Conservation (phyloP, 2,888 invertebrate species). For the Anodontia alba region DNA sequence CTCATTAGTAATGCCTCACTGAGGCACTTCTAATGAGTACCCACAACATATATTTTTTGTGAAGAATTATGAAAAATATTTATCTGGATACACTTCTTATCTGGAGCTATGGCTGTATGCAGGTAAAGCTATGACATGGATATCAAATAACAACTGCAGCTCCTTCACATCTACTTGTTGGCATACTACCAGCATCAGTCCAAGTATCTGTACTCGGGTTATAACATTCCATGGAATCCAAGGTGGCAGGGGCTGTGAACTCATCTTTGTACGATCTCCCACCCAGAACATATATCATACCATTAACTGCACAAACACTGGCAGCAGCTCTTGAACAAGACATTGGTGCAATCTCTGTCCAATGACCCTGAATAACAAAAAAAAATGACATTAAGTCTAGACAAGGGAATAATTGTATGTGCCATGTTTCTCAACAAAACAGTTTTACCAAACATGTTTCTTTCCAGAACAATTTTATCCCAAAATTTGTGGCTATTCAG, state of each 20-base stretch:
- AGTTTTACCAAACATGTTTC: too few relatives aligned
- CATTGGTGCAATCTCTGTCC: constrained; percentile 91
- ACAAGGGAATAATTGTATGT: background rate
- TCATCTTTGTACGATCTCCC: constrained; percentile 89
- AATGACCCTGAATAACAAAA: constrained; percentile 85
- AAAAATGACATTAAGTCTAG: background rate
- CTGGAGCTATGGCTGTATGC: too few relatives aligned
- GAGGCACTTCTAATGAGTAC: too few relatives aligned
- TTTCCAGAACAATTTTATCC: too few relatives aligned
- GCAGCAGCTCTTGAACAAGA: constrained; percentile 93
- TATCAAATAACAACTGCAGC: constrained; percentile 69
- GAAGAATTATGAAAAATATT: too few relatives aligned
- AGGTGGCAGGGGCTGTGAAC: constrained; percentile 85
- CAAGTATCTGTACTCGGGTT: constrained; percentile 92
- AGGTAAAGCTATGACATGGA: too few relatives aligned
- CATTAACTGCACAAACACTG: constrained; percentile 93
- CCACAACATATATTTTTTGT: too few relatives aligned
- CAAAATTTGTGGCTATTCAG: too few relatives aligned
- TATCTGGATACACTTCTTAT: too few relatives aligned
- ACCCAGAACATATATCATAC: constrained; percentile 95
- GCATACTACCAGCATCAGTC: constrained; percentile 92
- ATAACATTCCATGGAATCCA: constrained; percentile 93
- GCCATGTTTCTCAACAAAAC: too few relatives aligned
- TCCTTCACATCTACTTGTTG: constrained; percentile 90
- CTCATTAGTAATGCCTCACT: too few relatives aligned